Evolutionary conservation across 2,797 vertebrate genomes (phyloP), one percentile per base, ranked within the genome.

Genomic region (Mareca penelope): DNA sequence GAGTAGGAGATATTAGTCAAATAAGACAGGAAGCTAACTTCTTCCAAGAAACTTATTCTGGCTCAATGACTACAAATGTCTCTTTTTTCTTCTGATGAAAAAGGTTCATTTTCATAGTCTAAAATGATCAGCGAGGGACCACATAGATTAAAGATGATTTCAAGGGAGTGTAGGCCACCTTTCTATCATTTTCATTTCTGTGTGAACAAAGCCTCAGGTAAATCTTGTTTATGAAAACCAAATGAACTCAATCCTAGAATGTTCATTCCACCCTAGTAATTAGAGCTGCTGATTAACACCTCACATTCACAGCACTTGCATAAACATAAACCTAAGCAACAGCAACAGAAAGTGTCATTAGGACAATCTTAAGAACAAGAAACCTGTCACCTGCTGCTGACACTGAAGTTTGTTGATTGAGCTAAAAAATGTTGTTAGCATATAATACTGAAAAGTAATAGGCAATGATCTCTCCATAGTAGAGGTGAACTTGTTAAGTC

Each of bases 271-370:
- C 93, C 95, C 92, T 95, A 90, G 90, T 87, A 95, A 96, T 96
- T 95, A 95, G 81, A 95, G 93, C 76, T 94, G 90, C 93, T 96
- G 95, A 96, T 96, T 95, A 96, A 94, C 90, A 92, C 94, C 91
- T 96, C 94, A 92, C 78, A 89, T 95, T 96, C 94, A 94, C 90
- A 95, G 90, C 78, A 82, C 95, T 96, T 96, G 86, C 94, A 95
- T 94, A 96, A 96, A 96, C 91, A 96, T 96, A 95, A 95, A 94
- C 80, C 91, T 95, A 88, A 96, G 92, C 83, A 95, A 95, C 84
- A 93, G 88, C 93, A 95, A 96, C 93, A 95, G 86, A 90, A 95
- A 95, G 80, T 93, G 86, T 93, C 93, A 96, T 96, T 96, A 96
- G 94, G 88, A 93, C 95, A 95, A 95, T 93, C 86, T 91, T 91